Percentiles rank a stretch among this genome's conserved stretches.
Conservation (phyloP, 2,888 invertebrate species). For the Conistra vaccinii region DNA sequence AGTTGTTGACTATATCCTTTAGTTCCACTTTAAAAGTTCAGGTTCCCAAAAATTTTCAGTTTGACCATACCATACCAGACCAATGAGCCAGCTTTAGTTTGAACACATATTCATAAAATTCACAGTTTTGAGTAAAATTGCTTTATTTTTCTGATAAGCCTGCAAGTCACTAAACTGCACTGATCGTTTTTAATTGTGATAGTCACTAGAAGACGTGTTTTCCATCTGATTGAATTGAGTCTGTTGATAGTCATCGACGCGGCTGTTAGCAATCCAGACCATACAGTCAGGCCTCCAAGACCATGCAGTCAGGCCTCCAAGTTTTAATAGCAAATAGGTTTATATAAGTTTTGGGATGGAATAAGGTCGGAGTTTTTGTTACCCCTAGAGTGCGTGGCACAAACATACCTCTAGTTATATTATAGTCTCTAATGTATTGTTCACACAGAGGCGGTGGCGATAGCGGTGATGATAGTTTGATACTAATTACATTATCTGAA, state of each 20-base stretch:
- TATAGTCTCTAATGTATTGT: too few species aligned
- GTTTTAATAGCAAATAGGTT: neutral
- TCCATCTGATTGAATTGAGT: neutral
- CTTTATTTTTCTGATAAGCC: neutral
- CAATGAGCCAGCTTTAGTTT: too few species aligned
- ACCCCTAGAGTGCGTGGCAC: neutral
- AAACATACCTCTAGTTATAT: too few species aligned
- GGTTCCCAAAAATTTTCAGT: neutral
- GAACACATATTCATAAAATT: neutral
- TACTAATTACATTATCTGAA: neutral
- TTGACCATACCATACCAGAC: too few species aligned
- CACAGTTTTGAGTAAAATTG: neutral
- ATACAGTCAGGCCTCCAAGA: neutral
- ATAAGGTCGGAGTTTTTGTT: neutral
- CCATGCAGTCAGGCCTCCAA: neutral
- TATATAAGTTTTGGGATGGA: neutral
- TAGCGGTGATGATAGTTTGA: too few species aligned
- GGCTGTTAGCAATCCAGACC: neutral
- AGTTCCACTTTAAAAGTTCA: neutral
- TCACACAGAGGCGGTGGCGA: neutral
- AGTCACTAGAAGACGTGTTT: neutral
- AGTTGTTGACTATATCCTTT: neutral
- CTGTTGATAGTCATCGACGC: neutral
- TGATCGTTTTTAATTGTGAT: neutral
- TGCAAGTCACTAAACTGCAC: neutral